Percentiles rank a stretch among this genome's conserved stretches.
phyloP scores from a whole-genome alignment of 2,113 vertebrate species.

The Erythrocercus mccallii region DNA sequence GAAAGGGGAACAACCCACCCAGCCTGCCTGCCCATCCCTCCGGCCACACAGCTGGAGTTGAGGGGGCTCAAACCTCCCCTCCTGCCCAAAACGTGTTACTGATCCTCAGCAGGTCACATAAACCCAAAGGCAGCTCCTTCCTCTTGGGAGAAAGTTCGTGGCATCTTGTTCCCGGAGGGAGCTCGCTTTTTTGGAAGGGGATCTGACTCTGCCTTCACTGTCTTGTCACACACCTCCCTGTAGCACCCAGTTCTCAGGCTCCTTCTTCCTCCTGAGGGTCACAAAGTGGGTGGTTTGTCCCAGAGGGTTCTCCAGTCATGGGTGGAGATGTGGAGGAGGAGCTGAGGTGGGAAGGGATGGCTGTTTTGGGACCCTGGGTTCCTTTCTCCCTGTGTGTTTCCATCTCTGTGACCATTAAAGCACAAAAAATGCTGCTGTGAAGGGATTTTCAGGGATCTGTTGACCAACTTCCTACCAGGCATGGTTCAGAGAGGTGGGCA shows the following conservation, averaged over 20 bases:
- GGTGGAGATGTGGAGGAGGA: not conserved
- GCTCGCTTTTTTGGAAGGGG: not conserved
- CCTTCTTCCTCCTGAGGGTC: not conserved
- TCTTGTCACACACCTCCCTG: slow-evolving; percentile 68
- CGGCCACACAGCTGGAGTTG: fast-evolving
- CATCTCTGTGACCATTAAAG: not conserved
- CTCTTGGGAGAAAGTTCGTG: not conserved
- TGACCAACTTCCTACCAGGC: not conserved
- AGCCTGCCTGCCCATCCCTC: not conserved
- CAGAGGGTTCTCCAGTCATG: fast-evolving
- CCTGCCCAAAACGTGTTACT: not conserved
- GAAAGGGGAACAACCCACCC: not conserved
- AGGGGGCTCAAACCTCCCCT: not conserved
- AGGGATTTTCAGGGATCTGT: not conserved
- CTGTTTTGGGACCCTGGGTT: not conserved
- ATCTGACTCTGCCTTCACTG: not conserved
- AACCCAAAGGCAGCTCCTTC: not conserved
- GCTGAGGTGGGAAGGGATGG: not conserved
- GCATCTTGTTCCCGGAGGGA: not conserved
- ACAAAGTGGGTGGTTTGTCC: not conserved
- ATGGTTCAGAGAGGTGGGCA: not conserved
- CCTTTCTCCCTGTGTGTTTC: not conserved
- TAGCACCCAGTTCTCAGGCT: slow-evolving; percentile 69
- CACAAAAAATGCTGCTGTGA: not conserved
- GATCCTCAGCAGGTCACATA: fast-evolving